A percentile compares a stretch with the other conserved stretches of the same genome.
Conservation (phyloP, 1,140 invertebrate species). For the Pogonomyrmex californicus region DNA sequence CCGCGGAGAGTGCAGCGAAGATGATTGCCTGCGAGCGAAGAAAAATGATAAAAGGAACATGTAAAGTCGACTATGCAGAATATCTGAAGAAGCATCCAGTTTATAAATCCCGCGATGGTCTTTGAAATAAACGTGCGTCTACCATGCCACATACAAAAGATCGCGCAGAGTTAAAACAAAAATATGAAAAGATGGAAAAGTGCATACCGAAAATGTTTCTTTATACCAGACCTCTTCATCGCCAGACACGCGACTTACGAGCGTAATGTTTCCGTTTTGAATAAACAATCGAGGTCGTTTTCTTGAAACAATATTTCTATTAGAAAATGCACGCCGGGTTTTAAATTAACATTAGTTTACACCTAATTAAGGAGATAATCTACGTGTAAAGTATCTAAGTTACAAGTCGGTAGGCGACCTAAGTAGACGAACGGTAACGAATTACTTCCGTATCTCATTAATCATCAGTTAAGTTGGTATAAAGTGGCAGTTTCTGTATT, state of each 20-base stretch:
- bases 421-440: slow-evolving; percentile 18
- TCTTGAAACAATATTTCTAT: background rate
- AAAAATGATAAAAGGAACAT: slow-evolving; percentile 25
- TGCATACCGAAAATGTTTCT: background rate
- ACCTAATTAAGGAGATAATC: slow-evolving; percentile 33
- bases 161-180: background rate
- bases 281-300: background rate
- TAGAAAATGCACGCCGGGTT: background rate
- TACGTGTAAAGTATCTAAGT: background rate
- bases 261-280: background rate
- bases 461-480: slow-evolving; percentile 46
- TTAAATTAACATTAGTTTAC: slow-evolving; percentile 1
- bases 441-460: slow-evolving; percentile 27
- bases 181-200: background rate
- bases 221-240: background rate
- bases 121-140: background rate
- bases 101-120: slow-evolving; percentile 22
- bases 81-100: slow-evolving; percentile 22
- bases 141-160: background rate
- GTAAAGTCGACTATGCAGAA: slow-evolving; percentile 11
- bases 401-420: background rate
- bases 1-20: background rate
- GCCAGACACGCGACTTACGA: background rate
- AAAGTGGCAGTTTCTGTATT: slow-evolving; percentile 33
- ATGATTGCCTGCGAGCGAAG: slow-evolving; percentile 15